A percentile compares a stretch with the other conserved stretches of the same genome.
Conservation (phyloP, 2,888 invertebrate genomes). For the Venusia cambrica region DNA sequence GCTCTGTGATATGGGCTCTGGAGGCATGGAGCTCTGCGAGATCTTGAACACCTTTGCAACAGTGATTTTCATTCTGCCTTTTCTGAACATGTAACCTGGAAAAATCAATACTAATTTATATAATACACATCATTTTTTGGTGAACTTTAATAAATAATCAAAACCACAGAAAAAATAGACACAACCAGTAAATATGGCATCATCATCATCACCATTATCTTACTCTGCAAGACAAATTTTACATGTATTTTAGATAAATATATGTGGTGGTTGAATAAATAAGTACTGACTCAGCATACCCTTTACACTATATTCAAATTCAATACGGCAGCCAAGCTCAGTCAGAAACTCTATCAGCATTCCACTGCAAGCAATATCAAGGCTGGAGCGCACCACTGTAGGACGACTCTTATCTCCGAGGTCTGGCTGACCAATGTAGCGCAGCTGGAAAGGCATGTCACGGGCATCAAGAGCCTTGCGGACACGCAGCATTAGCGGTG, state of each 20-base stretch:
- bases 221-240: too few species aligned
- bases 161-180: too few species aligned
- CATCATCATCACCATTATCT: too few species aligned
- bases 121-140: too few species aligned
- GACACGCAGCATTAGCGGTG: constrained; percentile 88
- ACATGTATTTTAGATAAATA: too few species aligned
- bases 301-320: constrained; percentile 96
- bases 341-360: constrained; percentile 95
- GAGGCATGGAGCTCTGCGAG: constrained; percentile 84
- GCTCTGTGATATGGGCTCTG: constrained; percentile 94
- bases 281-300: too few species aligned
- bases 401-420: constrained; percentile 93
- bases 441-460: constrained; percentile 93
- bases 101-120: constrained; percentile 22
- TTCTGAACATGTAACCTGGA: constrained; percentile 93
- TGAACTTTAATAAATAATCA: too few species aligned
- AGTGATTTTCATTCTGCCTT: constrained; percentile 98
- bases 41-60: constrained; percentile 97
- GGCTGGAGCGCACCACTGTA: constrained; percentile 94
- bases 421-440: constrained; percentile 96
- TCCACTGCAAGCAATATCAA: constrained; percentile 95
- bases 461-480: constrained; percentile 91
- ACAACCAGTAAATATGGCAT: too few species aligned
- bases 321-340: constrained; percentile 94
- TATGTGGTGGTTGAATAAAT: too few species aligned